Conservation (phyloP, 2,797 vertebrate genomes). For the Eulemur mongoz region DNA sequence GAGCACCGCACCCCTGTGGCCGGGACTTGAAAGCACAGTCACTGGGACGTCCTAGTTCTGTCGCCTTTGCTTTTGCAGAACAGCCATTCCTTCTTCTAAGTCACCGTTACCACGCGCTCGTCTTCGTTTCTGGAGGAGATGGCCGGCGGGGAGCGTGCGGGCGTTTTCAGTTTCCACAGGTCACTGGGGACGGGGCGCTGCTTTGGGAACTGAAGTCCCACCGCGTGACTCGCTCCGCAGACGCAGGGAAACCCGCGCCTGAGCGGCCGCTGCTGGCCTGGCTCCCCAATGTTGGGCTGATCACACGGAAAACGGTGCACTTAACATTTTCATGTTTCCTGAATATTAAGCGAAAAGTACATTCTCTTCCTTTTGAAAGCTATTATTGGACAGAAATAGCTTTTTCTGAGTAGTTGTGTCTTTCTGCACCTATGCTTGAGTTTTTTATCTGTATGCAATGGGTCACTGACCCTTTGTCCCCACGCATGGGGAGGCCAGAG, state of each 20-base stretch:
- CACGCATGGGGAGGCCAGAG: background rate
- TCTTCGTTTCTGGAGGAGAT: background rate
- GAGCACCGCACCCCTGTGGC: no score
- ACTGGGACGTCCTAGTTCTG: background rate
- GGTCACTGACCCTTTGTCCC: no score
- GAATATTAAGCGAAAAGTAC: slow-evolving; percentile 30
- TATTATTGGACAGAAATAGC: slow-evolving; percentile 80
- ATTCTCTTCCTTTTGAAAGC: slow-evolving; percentile 36
- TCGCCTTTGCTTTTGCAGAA: background rate
- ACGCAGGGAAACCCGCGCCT: no score
- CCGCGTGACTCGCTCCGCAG: no score
- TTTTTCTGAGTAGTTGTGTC: background rate
- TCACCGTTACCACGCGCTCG: background rate
- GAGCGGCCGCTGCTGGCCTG: background rate
- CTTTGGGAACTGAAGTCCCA: no score
- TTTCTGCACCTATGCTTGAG: background rate
- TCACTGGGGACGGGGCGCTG: background rate
- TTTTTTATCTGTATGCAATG: background rate
- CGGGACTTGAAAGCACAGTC: background rate
- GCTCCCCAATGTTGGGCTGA: background rate
- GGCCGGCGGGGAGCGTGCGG: background rate
- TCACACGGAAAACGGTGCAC: background rate
- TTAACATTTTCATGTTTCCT: slow-evolving; percentile 31
- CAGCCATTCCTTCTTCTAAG: background rate
- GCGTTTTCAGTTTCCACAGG: background rate